Evolutionary conservation across 2,888 invertebrate species (phyloP).

Genomic region (Octonoba sinensis): DNA sequence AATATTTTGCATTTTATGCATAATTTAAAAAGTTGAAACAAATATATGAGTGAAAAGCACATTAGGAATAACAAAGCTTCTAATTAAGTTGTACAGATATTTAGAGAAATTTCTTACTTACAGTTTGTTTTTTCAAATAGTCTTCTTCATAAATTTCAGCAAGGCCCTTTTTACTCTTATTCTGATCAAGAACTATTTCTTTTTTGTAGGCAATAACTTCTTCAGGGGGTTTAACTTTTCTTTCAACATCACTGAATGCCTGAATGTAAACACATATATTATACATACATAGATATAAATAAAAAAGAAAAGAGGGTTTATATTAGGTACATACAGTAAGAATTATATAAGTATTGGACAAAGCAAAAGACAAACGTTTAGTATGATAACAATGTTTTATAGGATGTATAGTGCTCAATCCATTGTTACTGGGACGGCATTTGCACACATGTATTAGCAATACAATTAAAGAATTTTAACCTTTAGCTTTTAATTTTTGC

Average conservation of each 20-base stretch:
- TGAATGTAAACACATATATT: conserved; percentile 72
- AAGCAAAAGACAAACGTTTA: too few species aligned
- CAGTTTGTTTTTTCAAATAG: conserved; percentile 74
- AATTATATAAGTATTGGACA: too few species aligned
- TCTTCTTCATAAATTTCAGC: conserved; percentile 91
- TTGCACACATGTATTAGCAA: too few species aligned
- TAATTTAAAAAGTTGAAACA: background rate
- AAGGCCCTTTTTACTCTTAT: conserved; percentile 92
- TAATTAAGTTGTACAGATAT: background rate
- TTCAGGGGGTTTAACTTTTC: conserved; percentile 86
- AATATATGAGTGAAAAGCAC: background rate
- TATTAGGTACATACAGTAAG: background rate
- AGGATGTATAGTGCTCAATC: too few species aligned
- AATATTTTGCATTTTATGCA: background rate
- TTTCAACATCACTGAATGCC: conserved; percentile 92
- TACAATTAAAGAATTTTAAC: too few species aligned
- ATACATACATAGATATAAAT: too few species aligned
- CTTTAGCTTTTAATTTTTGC: too few species aligned
- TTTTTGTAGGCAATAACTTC: conserved; percentile 89
- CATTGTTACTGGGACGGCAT: too few species aligned
- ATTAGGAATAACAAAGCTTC: background rate
- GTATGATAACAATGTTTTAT: too few species aligned
- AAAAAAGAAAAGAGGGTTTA: background rate
- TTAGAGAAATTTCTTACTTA: conserved; percentile 64
- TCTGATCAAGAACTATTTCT: conserved; percentile 87